These are phyloP conservation scores for Danionella dracula DNA, from an alignment of 2,797 vertebrate genomes.

Conservation along the genomic window DNA sequence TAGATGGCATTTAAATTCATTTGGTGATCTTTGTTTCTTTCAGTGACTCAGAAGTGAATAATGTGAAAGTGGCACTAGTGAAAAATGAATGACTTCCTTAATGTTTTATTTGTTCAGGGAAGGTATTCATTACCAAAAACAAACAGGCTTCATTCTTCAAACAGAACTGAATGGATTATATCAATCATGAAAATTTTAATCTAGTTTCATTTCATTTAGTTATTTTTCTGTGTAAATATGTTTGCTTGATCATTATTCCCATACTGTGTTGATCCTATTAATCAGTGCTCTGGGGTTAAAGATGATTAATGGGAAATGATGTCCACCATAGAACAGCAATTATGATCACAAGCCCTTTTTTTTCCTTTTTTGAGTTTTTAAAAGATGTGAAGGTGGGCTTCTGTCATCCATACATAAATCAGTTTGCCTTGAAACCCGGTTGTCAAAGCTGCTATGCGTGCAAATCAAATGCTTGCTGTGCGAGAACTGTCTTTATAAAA, in stretches of 20 bases:
- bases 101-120: no score
- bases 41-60: no score
- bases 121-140: no score
- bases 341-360: neutral
- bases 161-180: no score
- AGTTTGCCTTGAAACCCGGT: constrained; percentile 12
- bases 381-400: neutral
- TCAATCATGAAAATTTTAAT: no score
- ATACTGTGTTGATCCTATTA: neutral
- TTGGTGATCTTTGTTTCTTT: no score
- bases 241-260: neutral
- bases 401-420: constrained; percentile 19
- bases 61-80: no score
- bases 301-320: constrained; percentile 3
- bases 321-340: neutral
- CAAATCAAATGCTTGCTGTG: constrained; percentile 31
- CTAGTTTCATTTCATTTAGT: no score
- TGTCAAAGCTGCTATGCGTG: constrained; percentile 30
- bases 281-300: neutral
- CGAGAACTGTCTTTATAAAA: constrained; percentile 21
- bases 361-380: neutral
- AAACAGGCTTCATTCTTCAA: no score
- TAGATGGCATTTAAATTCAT: no score
- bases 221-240: neutral
- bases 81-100: no score